phyloP scores from a whole-genome alignment of 2,113 vertebrate genomes.

The Pomatorhinus ruficollis region DNA sequence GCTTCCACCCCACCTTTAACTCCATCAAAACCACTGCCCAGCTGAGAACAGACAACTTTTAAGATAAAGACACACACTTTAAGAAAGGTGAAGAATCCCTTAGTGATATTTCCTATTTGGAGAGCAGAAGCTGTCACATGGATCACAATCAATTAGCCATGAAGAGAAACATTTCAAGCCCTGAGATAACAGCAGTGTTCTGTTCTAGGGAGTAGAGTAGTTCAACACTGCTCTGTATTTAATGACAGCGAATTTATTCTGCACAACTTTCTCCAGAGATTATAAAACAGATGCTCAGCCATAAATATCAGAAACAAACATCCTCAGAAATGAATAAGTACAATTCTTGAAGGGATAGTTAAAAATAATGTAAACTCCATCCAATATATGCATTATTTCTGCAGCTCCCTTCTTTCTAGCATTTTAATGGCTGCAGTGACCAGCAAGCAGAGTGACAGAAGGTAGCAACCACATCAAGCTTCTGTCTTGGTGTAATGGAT shows the following conservation, averaged over 20 bases:
- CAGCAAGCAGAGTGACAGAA: background rate
- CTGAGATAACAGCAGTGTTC: background rate
- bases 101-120: background rate
- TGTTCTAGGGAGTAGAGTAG: background rate
- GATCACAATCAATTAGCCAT: background rate
- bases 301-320: background rate
- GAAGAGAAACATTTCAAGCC: slow-evolving; percentile 28
- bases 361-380: background rate
- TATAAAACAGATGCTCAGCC: slow-evolving; percentile 5
- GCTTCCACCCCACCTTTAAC: background rate
- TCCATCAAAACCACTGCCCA: background rate
- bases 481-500: background rate
- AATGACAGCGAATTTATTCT: slow-evolving; percentile 17
- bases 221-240: background rate
- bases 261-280: slow-evolving; percentile 8
- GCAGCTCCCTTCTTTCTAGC: background rate
- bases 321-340: background rate
- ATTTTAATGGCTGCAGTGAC: background rate
- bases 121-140: background rate
- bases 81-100: background rate
- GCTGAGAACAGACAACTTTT: background rate
- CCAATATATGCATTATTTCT: background rate
- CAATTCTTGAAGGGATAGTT: background rate
- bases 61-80: background rate
- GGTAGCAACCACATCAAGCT: background rate